Evolutionary conservation across 2,113 vertebrate genomes (phyloP).

Genomic region (Ovis canadensis): DNA sequence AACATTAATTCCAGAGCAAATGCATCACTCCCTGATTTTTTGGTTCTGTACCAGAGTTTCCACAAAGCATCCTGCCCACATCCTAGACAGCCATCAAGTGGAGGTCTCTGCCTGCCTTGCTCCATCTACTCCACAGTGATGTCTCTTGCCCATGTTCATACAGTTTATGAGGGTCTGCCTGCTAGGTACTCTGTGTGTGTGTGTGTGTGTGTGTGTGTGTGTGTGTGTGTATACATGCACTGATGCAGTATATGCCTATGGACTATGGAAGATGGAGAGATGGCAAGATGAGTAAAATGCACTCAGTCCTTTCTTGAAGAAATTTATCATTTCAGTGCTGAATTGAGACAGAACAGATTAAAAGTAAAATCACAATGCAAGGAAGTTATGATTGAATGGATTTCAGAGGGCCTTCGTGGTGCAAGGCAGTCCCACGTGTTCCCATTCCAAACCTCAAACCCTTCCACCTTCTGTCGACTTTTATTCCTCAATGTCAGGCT

Average conservation of each 20-base stretch:
- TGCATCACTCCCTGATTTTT: background rate
- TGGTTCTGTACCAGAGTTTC: background rate
- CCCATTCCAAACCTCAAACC: accelerated
- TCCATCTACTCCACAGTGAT: accelerated
- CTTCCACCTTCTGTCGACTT: background rate
- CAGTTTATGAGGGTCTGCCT: background rate
- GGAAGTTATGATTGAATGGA: background rate
- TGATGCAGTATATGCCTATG: background rate
- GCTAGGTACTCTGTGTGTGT: accelerated
- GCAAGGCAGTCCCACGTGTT: accelerated
- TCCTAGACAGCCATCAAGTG: background rate
- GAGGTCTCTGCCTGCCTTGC: background rate
- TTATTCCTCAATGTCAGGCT: background rate
- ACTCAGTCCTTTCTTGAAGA: background rate
- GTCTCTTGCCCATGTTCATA: accelerated
- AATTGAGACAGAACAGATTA: background rate
- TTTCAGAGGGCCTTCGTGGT: accelerated
- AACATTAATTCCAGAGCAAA: background rate
- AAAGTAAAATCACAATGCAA: background rate
- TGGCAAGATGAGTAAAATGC: background rate
- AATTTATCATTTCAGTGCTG: background rate
- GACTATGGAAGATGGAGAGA: background rate
- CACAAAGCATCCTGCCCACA: background rate
- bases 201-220: background rate
- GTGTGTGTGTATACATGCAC: background rate